A percentile compares a stretch with the other conserved stretches of the same genome.
Evolutionary conservation across 92 coral and sea anemone species (phyloP).

Genomic region (Parazoanthus swiftii): DNA sequence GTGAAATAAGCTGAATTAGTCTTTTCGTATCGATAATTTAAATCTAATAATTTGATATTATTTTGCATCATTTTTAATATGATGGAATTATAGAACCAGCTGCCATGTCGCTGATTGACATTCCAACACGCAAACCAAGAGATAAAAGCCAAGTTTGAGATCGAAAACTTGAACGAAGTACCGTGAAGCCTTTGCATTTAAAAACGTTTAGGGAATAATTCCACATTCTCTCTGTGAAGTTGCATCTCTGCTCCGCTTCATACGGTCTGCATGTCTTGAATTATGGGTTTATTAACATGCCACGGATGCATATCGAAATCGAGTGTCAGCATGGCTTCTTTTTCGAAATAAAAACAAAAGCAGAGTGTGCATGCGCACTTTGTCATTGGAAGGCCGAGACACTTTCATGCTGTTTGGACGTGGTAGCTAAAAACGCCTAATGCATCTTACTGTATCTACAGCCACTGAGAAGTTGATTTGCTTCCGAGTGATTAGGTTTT

Average conservation of each 20-base stretch:
- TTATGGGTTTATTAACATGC: not conserved
- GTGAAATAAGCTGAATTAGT: not conserved
- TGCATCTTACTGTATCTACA: too few species aligned
- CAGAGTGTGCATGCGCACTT: not conserved
- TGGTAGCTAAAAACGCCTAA: too few species aligned
- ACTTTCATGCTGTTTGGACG: not conserved
- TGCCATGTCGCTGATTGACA: too few species aligned
- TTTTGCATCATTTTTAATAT: not conserved
- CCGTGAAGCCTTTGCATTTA: not conserved
- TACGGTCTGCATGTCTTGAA: not conserved
- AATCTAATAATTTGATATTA: too few species aligned
- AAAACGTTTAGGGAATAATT: not conserved
- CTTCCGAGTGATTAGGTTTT: too few species aligned
- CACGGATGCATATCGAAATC: not conserved
- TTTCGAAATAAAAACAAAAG: not conserved
- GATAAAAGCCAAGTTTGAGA: not conserved
- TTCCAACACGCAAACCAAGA: not conserved
- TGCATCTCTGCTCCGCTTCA: too few species aligned
- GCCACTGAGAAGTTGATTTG: too few species aligned
- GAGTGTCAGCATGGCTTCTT: not conserved
- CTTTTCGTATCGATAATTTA: not conserved
- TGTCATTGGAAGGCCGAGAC: not conserved
- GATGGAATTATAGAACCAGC: too few species aligned
- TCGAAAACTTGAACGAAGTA: not conserved
- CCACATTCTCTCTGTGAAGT: not conserved